phyloP scores from a whole-genome alignment of 2,888 invertebrate species.

The Prosapia bicincta region DNA sequence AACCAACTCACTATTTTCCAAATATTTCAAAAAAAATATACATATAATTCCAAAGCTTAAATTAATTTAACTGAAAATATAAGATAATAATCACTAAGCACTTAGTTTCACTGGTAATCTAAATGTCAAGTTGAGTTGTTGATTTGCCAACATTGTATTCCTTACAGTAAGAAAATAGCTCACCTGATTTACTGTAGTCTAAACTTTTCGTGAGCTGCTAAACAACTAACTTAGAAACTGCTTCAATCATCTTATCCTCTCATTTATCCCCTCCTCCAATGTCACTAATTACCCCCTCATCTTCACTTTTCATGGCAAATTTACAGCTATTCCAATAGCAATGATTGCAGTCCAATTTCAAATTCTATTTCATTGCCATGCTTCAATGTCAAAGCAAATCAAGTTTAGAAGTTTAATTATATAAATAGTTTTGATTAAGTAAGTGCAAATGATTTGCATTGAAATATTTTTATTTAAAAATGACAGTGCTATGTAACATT shows the following conservation, averaged over 20 bases:
- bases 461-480: too few species aligned
- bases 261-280: background rate
- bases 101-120: background rate
- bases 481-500: too few species aligned
- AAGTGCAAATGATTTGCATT: background rate
- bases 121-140: background rate
- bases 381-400: background rate
- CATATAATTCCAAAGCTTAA: too few species aligned
- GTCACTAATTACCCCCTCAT: background rate
- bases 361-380: background rate
- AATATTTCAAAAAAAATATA: too few species aligned
- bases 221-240: background rate
- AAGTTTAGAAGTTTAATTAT: background rate
- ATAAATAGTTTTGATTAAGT: background rate
- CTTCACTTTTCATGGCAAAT: background rate
- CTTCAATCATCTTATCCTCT: background rate
- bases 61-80: too few species aligned
- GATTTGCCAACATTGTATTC: background rate
- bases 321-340: background rate
- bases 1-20: too few species aligned
- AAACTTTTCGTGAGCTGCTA: background rate
- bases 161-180: background rate
- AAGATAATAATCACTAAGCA: background rate
- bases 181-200: background rate
- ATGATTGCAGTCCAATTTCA: background rate